Evolutionary conservation across 2,888 invertebrate species (phyloP).

Genomic region (Nasonovia ribisnigri): DNA sequence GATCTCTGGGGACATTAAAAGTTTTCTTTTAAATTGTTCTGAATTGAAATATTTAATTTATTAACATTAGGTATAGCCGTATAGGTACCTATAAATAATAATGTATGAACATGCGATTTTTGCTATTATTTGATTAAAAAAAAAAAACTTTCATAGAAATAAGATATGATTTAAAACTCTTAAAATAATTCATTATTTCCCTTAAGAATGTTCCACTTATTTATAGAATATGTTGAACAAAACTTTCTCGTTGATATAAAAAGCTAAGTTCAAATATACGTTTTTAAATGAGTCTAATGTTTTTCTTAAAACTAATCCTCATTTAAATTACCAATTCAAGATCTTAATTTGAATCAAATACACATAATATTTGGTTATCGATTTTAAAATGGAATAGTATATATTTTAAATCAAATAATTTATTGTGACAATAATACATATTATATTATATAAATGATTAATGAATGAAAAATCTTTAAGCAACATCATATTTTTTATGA

Average conservation of each 20-base stretch:
- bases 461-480: neutral
- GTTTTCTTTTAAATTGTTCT: constrained; percentile 8
- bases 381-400: neutral
- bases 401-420: neutral
- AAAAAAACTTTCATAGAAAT: neutral
- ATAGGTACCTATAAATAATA: neutral
- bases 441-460: neutral
- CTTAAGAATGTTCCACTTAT: neutral
- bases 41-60: neutral
- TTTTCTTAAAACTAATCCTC: neutral
- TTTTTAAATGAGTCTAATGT: neutral
- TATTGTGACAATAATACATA: neutral
- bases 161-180: neutral
- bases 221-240: neutral
- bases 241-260: neutral
- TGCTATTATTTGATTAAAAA: neutral
- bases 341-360: neutral
- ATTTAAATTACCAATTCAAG: neutral
- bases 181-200: neutral
- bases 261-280: neutral
- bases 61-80: neutral
- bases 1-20: neutral
- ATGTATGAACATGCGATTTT: neutral
- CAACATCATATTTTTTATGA: neutral
- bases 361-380: neutral